These are phyloP conservation scores for Myripristis murdjan DNA, from an alignment of 2,797 vertebrate species.

Conservation along the genomic window DNA sequence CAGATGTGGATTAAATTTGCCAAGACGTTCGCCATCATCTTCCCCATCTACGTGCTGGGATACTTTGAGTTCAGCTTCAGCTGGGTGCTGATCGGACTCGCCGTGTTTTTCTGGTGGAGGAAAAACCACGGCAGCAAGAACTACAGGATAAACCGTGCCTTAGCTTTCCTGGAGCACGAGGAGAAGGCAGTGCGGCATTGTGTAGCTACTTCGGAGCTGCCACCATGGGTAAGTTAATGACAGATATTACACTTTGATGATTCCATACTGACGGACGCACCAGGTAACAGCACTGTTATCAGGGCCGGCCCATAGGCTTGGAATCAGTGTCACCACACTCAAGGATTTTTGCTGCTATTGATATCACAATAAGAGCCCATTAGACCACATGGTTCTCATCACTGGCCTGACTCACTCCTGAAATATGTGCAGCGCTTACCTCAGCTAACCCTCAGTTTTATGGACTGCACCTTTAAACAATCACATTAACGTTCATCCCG, in stretches of 20 bases:
- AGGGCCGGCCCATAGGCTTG: no score
- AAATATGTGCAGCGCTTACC: no score
- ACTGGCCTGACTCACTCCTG: no score
- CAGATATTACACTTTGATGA: neutral
- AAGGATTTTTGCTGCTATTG: no score
- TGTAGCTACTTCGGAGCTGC: constrained; percentile 89
- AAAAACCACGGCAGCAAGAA: constrained; percentile 84
- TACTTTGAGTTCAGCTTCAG: constrained; percentile 97
- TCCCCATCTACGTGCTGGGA: constrained; percentile 94
- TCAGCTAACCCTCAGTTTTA: no score
- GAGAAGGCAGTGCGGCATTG: constrained; percentile 83
- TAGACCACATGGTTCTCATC: no score
- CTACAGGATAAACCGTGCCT: constrained; percentile 86
- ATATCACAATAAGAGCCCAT: no score
- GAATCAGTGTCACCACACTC: no score
- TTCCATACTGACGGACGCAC: no score
- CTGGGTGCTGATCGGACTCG: constrained; percentile 94
- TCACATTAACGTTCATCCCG: no score
- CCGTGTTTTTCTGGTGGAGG: constrained; percentile 90
- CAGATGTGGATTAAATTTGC: constrained; percentile 92
- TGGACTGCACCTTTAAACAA: no score
- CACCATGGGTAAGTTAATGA: constrained; percentile 92
- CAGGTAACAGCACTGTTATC: no score
- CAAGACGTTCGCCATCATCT: constrained; percentile 91
- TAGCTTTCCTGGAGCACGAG: constrained; percentile 92